Conservation (phyloP, 2,113 vertebrate genomes). For the Trichechus manatus region DNA sequence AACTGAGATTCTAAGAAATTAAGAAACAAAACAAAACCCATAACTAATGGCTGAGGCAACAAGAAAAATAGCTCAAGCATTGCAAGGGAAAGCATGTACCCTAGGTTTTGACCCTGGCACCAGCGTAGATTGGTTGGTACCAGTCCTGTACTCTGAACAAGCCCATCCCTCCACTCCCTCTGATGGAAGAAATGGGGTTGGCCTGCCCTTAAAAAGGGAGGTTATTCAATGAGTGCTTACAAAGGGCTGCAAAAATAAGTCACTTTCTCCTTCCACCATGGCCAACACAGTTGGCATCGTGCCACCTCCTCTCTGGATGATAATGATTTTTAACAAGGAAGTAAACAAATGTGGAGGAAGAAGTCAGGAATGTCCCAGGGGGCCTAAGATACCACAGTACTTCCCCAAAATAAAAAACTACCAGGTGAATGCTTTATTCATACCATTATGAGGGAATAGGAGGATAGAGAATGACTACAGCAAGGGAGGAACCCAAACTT, state of each 20-base stretch:
- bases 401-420: constrained; percentile 31
- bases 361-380: background rate
- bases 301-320: background rate
- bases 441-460: background rate
- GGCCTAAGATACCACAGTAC: background rate
- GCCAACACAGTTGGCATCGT: background rate
- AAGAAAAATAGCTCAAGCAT: constrained; percentile 18
- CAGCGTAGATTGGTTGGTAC: background rate
- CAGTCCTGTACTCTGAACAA: background rate
- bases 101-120: constrained; percentile 1
- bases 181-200: background rate
- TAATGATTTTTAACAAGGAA: constrained; percentile 59
- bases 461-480: background rate
- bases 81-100: constrained; percentile 18
- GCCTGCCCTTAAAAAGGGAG: background rate
- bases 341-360: constrained; percentile 40
- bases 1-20: constrained; percentile 66
- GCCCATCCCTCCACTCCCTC: background rate
- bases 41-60: constrained; percentile 42
- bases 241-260: background rate
- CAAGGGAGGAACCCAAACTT: background rate
- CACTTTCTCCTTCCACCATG: background rate
- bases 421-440: background rate
- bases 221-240: background rate
- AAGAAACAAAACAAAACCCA: constrained; percentile 68